Evolutionary conservation across 1,140 invertebrate genomes (phyloP), one percentile per base, ranked within the genome.

Genomic region (Drosophila micromelanica): DNA sequence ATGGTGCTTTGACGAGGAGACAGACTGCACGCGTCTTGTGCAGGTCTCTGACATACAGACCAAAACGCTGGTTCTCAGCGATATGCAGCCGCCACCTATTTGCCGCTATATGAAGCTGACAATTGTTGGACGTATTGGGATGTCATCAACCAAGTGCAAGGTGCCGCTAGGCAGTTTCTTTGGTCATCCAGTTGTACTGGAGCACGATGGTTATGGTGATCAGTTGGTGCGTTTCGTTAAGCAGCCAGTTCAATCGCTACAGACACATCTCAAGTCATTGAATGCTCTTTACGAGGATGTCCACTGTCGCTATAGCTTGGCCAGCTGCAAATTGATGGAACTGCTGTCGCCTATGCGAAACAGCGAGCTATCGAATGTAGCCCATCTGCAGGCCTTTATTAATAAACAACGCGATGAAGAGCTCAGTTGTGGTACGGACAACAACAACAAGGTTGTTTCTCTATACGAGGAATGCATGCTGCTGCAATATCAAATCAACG

Each of bases 151-250:
- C 23, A 95, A 96, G 76, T 98, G 97, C 81, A 96, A 96, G 92
- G 98, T 98, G 55, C 97, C 97, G 1, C 93, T 98, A 17, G 98
- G 97, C n/a, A 96, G 95, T 89, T 98, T 98, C 92, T 98, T 97
- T 90, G 98, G 98, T 2, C 97, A 98, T 90, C 95, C 97, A 42
- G 95, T 96, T 23, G 94, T 97, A 52, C 91, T 96, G 40, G 95
- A 95, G 5, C 95, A 95, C 75, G 95, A 95, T 92, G 93, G 94
- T 67, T 94, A 94, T 69, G 93, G 93, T 0, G 93, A 94, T 85
- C 73, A 92, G 15, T n/a, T 92, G 35, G 60, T 91, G 57, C 65
- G 76, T 20, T 90, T 80, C n/a, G 73, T 92, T 3, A 91, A 80
- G 27, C 76, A 81, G 13, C 78, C 80, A 8, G 23, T 61, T 0